phyloP scores from a whole-genome alignment of 2,113 vertebrate species.

The Nycticryphes semicollaris region DNA sequence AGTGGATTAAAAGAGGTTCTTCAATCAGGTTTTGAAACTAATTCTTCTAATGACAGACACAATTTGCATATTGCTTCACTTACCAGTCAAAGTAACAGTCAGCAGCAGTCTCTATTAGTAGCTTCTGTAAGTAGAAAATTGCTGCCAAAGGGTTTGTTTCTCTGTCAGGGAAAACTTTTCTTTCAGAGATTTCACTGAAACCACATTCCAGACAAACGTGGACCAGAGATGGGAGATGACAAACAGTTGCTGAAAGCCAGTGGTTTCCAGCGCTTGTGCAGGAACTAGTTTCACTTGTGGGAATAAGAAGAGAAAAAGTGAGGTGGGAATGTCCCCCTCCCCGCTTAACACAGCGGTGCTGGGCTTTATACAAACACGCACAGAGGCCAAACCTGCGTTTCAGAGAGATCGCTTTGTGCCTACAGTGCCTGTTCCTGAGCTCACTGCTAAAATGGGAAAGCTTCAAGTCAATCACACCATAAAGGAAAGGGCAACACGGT shows the following conservation, averaged over 20 bases:
- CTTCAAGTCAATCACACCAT: background rate
- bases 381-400: background rate
- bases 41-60: background rate
- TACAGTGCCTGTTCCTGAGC: background rate
- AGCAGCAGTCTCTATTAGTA: background rate
- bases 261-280: background rate
- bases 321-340: background rate
- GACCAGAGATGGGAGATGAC: background rate
- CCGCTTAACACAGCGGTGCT: background rate
- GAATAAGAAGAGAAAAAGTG: background rate
- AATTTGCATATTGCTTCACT: background rate
- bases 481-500: background rate
- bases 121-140: background rate
- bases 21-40: background rate
- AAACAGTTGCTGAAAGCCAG: background rate
- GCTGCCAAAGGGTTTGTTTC: background rate
- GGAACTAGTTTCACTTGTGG: background rate
- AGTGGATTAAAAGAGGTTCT: background rate
- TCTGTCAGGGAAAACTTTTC: background rate
- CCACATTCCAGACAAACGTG: background rate
- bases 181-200: background rate
- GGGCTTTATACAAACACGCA: background rate
- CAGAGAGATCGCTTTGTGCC: background rate
- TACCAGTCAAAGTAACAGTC: background rate
- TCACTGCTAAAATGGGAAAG: background rate